Conservation (phyloP, 2,797 vertebrate species). For the Squalus acanthias region DNA sequence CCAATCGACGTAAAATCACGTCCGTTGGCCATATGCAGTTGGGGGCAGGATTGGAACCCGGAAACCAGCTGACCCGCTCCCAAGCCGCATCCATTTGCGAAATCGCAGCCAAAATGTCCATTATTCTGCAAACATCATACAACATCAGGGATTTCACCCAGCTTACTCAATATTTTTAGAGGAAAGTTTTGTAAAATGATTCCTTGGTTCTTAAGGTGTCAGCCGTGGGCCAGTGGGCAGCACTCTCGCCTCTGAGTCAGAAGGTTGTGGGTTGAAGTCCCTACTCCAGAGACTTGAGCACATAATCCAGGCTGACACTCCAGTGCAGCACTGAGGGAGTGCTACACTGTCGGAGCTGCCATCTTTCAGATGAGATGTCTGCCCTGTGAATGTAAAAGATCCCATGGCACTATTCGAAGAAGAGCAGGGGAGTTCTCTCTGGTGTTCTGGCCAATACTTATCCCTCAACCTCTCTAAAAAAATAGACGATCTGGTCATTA, state of each 20-base stretch:
- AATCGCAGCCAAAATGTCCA: too few species aligned
- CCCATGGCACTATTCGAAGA: not conserved
- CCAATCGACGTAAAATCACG: too few species aligned
- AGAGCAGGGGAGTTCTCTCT: not conserved
- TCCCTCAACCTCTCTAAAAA: not conserved
- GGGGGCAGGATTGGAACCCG: too few species aligned
- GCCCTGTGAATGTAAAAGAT: not conserved
- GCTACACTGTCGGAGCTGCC: not conserved
- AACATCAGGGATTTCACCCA: not conserved
- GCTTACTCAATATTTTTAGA: not conserved
- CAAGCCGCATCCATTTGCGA: too few species aligned
- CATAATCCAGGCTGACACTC: not conserved
- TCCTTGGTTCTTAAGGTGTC: not conserved
- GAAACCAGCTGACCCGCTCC: too few species aligned
- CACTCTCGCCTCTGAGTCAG: not conserved
- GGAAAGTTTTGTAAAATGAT: not conserved
- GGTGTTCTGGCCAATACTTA: not conserved
- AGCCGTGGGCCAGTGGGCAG: not conserved
- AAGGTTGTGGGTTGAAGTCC: not conserved
- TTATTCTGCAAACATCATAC: not conserved
- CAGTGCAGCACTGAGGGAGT: too few species aligned
- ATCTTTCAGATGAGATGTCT: too few species aligned
- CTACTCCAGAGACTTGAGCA: not conserved
- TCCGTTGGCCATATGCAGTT: too few species aligned
- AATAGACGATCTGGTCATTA: not conserved